Percentiles rank a stretch among this genome's conserved stretches.
Conservation (phyloP, 1,140 invertebrate genomes). For the Megathymus violae region DNA sequence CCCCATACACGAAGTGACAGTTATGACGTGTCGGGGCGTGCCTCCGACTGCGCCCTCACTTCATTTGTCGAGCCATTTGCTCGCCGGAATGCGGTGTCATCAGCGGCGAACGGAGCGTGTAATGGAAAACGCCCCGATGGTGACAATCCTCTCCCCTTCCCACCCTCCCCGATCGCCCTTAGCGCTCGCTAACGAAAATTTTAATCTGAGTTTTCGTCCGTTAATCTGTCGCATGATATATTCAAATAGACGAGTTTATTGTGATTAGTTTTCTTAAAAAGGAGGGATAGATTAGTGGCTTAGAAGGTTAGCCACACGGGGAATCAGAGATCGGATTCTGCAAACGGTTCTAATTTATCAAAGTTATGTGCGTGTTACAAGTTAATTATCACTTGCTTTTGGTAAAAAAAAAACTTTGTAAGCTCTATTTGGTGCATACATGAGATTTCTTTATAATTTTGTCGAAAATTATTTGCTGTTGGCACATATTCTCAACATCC, state of each 20-base stretch:
- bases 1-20: slow-evolving; percentile 64
- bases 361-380: too few relatives aligned
- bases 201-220: slow-evolving; percentile 34
- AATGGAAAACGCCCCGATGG: slow-evolving; percentile 79
- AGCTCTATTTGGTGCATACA: too few relatives aligned
- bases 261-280: slow-evolving; percentile 50
- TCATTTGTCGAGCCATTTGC: slow-evolving; percentile 81
- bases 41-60: slow-evolving; percentile 65
- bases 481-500: too few relatives aligned
- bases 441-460: too few relatives aligned
- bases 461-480: too few relatives aligned
- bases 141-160: slow-evolving; percentile 54
- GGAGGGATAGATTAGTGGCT: too few relatives aligned
- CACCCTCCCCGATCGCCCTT: slow-evolving; percentile 47
- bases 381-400: too few relatives aligned
- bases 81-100: slow-evolving; percentile 79
- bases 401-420: too few relatives aligned
- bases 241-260: slow-evolving; percentile 45
- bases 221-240: slow-evolving; percentile 45
- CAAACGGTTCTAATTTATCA: too few relatives aligned
- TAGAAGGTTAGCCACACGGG: too few relatives aligned
- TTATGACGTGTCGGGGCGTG: slow-evolving; percentile 78
- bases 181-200: slow-evolving; percentile 74
- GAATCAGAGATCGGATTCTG: too few relatives aligned
- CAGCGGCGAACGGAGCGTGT: slow-evolving; percentile 77